phyloP scores from a whole-genome alignment of 64 coral and sea anemone species.

The Montipora foliosa region DNA sequence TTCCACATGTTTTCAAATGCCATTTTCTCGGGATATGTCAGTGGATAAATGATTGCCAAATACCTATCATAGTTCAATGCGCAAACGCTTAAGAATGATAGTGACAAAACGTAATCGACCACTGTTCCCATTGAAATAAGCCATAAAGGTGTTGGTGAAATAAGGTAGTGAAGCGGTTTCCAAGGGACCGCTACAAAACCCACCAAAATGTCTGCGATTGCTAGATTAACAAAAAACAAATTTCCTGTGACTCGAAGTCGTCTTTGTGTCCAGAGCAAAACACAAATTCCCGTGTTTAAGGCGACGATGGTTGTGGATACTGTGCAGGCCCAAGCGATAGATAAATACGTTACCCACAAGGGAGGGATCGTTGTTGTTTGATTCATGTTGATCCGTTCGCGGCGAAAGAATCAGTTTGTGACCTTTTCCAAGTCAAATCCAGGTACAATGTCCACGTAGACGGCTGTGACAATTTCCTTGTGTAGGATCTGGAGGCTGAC shows the following conservation, averaged over 20 bases:
- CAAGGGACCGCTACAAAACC: constrained; percentile 42
- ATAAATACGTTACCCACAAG: background rate
- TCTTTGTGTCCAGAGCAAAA: constrained; percentile 16
- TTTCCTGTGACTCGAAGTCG: constrained; percentile 30
- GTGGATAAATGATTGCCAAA: constrained; percentile 37
- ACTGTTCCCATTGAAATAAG: background rate
- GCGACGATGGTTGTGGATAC: background rate
- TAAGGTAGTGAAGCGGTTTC: background rate
- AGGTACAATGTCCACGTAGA: no score
- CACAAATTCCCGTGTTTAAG: constrained; percentile 20
- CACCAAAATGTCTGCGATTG: constrained; percentile 43
- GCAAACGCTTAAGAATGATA: constrained; percentile 50
- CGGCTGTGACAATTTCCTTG: no score
- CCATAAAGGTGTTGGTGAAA: constrained; percentile 5
- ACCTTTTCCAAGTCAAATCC: no score
- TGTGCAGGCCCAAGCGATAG: constrained; percentile 2
- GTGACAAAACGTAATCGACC: constrained; percentile 20
- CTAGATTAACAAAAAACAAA: constrained; percentile 25
- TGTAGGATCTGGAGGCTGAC: no score
- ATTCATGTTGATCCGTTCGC: no score
- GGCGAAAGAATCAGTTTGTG: no score
- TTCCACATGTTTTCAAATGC: background rate
- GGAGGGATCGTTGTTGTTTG: background rate
- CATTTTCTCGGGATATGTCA: constrained; percentile 20
- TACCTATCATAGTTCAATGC: constrained; percentile 50